Evolutionary conservation across 2,888 invertebrate species (phyloP), one percentile per base, ranked within the genome.

Genomic region (Campopleginae sp.): DNA sequence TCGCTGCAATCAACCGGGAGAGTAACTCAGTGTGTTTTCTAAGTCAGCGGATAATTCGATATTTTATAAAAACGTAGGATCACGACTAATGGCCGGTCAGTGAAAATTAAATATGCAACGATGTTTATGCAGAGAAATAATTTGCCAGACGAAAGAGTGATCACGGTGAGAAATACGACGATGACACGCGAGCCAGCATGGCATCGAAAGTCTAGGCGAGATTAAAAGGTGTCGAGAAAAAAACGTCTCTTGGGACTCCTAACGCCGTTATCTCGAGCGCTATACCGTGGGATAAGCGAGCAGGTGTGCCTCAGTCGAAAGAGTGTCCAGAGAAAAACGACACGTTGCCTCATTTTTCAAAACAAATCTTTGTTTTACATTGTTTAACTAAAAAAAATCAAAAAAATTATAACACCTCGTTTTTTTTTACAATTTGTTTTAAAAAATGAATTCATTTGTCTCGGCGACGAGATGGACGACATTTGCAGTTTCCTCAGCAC

Each of bases 21-120:
- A 23, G 91, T 89, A 87, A 92, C 89, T 84, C 88, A 2, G 17
- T 87, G 86, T 90, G 90, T 92, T 92, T 91, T 91, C 89, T 82
- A 88, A 92, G 90, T 92, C 92, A 90, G 91, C 91, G 89, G 80
- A 90, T 90, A 92, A 91, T 90, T 86, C 91, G 91, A 91, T 91
- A 91, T 68, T 79, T 66, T 88, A 85, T 78, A 81, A 31, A 2
- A 58, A 23, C 79, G 82, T 85, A 82, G 82, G 70, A 84, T 84
- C 76, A 66, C 78, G 75, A 61, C 19, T 27, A 7, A 33, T 65
- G 42, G 72, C 19, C 6, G 46, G 48, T n/a, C 19, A 31, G 19
- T 19, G 51, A 33, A 48, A 31, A n/a, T 71, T 51, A 51, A 10
- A 80, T 44, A 12, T 17, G 27, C 12, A 63, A 58, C 27, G 66